phyloP scores from a whole-genome alignment of 2,113 vertebrate genomes.

The Anoplopoma fimbria region DNA sequence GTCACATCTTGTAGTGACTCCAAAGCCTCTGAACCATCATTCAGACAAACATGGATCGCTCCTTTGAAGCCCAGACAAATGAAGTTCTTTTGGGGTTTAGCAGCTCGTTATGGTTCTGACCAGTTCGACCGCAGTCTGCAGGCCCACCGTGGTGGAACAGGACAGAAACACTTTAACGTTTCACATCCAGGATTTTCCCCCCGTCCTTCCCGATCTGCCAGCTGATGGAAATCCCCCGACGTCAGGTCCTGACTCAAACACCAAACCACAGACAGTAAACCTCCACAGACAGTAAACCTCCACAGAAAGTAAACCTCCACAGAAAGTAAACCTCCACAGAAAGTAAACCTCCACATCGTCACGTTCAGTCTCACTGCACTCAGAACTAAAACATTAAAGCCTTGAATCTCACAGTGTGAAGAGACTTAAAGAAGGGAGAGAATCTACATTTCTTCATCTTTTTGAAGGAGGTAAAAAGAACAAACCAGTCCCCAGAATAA shows the following conservation, averaged over 20 bases:
- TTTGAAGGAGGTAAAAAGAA: too few species aligned
- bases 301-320: too few species aligned
- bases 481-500: too few species aligned
- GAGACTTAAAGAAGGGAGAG: too few species aligned
- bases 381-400: not conserved
- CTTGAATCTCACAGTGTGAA: not conserved
- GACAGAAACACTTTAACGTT: too few species aligned
- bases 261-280: constrained; percentile 10
- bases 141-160: not conserved
- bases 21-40: not conserved
- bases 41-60: not conserved
- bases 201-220: too few species aligned
- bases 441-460: too few species aligned
- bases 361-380: not conserved
- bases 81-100: not conserved
- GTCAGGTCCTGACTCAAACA: constrained; percentile 5
- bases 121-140: not conserved
- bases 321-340: not conserved
- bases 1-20: not conserved
- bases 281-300: not conserved
- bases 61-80: not conserved
- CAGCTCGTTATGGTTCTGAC: constrained; percentile 9
- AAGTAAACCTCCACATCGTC: too few species aligned
- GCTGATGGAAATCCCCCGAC: constrained; percentile 25
- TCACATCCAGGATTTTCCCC: too few species aligned